phyloP scores from a whole-genome alignment of 2,113 vertebrate species.

The Maccullochella peelii region DNA sequence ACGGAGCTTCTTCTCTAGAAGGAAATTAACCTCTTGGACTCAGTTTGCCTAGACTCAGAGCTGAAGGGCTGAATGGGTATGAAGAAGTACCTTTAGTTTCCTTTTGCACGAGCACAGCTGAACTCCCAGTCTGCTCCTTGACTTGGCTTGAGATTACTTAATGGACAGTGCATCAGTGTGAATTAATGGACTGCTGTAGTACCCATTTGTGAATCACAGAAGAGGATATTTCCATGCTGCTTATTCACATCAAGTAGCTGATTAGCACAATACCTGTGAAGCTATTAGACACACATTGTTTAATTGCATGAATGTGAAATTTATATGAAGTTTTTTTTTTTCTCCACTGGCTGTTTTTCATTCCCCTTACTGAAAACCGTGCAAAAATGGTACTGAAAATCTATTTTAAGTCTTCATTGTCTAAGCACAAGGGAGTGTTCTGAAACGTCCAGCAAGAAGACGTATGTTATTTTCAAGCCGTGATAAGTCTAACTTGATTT shows the following conservation, averaged over 20 bases:
- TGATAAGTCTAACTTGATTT: not conserved
- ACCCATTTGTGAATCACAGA: not conserved
- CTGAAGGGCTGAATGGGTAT: not conserved
- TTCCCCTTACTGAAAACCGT: not conserved
- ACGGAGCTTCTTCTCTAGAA: not conserved
- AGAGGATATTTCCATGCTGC: not conserved
- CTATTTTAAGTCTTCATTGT: not conserved
- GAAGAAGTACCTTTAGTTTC: not conserved
- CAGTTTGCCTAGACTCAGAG: not conserved
- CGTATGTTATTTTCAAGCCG: not conserved
- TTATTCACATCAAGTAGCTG: not conserved
- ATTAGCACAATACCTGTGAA: not conserved
- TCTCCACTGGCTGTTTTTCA: not conserved
- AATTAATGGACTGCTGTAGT: not conserved
- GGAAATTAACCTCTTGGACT: not conserved
- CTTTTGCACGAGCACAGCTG: not conserved
- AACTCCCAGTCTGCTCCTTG: not conserved
- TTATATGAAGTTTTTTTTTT: not conserved
- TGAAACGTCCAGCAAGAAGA: constrained; percentile 11
- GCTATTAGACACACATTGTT: not conserved
- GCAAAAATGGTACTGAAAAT: not conserved
- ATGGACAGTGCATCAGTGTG: not conserved
- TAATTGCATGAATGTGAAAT: not conserved
- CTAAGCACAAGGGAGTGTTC: not conserved
- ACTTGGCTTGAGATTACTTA: not conserved